A percentile compares a stretch with the other conserved stretches of the same genome.
Conservation (phyloP, 2,888 invertebrate genomes). For the Tuberolachnus salignus region DNA sequence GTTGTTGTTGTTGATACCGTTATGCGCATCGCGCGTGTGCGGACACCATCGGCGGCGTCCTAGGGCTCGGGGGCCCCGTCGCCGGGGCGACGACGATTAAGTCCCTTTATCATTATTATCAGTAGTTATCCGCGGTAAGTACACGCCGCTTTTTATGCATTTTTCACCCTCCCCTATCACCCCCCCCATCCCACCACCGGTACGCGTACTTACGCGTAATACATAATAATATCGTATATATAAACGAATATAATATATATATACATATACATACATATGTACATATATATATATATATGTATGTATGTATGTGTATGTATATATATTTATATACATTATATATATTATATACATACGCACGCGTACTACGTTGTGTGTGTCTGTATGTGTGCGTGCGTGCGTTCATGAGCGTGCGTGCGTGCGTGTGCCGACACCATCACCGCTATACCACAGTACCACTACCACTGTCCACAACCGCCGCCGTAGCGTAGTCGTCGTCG, state of each 20-base stretch:
- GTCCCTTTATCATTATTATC: neutral
- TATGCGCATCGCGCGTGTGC: neutral
- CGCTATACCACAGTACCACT: neutral
- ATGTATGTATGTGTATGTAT: neutral
- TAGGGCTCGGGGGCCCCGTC: neutral
- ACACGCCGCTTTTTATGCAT: too few relatives aligned
- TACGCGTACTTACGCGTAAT: constrained; percentile 4
- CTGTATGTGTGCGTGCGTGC: neutral
- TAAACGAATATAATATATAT: neutral
- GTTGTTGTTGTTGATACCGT: neutral
- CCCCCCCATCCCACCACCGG: neutral
- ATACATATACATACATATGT: neutral
- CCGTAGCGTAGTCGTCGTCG: constrained; percentile 5
- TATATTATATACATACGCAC: neutral
- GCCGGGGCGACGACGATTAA: too few relatives aligned
- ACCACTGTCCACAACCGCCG: neutral
- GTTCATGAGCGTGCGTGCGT: constrained; percentile 2
- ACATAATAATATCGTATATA: neutral
- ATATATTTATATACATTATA: too few relatives aligned
- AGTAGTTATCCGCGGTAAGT: neutral
- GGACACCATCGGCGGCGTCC: neutral
- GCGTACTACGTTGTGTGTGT: neutral
- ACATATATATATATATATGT: neutral
- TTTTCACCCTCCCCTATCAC: neutral
- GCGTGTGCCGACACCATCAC: neutral